A percentile compares a stretch with the other conserved stretches of the same genome.
Evolutionary conservation across 2,888 invertebrate species (phyloP).

Genomic region (Troides oblongomaculatus): DNA sequence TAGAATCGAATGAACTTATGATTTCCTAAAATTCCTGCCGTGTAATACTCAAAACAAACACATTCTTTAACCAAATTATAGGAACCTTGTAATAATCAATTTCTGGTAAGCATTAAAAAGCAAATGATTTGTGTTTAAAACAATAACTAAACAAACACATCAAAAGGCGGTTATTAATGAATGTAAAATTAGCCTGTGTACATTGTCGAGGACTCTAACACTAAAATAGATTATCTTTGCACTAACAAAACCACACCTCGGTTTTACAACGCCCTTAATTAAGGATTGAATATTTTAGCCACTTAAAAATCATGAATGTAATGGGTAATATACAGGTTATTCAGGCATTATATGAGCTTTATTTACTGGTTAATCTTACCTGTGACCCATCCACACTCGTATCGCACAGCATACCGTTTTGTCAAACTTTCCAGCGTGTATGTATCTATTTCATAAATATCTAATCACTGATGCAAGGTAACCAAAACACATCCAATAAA

Average conservation of each 20-base stretch:
- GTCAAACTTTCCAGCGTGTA: slow-evolving; percentile 3
- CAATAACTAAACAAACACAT: not conserved
- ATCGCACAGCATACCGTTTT: slow-evolving; percentile 38
- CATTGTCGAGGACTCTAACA: not conserved
- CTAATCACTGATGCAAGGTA: slow-evolving; percentile 9
- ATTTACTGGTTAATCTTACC: slow-evolving; percentile 28
- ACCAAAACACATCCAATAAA: slow-evolving; percentile 17
- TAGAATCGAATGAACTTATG: slow-evolving; percentile 33
- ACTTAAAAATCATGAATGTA: not conserved
- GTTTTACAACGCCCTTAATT: not conserved
- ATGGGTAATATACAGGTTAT: not conserved
- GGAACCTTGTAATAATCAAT: not conserved
- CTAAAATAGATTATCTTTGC: not conserved
- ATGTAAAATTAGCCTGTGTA: not conserved
- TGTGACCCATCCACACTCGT: slow-evolving; percentile 35
- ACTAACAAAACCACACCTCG: not conserved
- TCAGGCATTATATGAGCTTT: no score
- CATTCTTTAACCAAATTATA: no score
- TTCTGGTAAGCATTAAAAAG: not conserved
- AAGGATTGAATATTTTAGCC: not conserved
- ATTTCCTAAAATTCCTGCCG: no score
- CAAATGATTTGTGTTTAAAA: not conserved
- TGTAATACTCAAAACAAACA: no score
- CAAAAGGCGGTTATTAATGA: not conserved
- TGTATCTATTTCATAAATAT: not conserved